Evolutionary conservation across 2,888 invertebrate genomes (phyloP).

Genomic region (Elmis aenea): DNA sequence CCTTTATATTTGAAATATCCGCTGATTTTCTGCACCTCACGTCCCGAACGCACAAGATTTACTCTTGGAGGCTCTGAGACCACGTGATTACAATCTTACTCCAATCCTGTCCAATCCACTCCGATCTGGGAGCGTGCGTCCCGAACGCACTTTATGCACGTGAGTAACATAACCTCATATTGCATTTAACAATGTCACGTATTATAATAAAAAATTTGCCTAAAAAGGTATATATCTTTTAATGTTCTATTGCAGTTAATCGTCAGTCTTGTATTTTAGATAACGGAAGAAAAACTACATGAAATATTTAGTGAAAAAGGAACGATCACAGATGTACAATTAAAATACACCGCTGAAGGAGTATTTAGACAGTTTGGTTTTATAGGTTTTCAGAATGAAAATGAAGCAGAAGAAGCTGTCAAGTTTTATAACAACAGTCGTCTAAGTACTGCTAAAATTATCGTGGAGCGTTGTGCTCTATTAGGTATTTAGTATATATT

Average conservation of each 20-base stretch:
- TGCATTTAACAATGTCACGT: slow-evolving; percentile 79
- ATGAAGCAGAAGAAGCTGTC: slow-evolving; percentile 72
- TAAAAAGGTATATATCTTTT: slow-evolving; percentile 61
- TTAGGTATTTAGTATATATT: too few species aligned
- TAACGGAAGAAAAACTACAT: slow-evolving; percentile 70
- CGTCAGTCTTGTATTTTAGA: slow-evolving; percentile 51
- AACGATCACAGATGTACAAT: slow-evolving; percentile 84
- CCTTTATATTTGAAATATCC: too few species aligned
- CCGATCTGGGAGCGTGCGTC: too few species aligned
- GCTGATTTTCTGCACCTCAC: too few species aligned
- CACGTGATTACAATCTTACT: too few species aligned
- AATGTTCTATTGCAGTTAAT: background rate
- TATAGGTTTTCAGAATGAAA: slow-evolving; percentile 79
- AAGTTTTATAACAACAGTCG: slow-evolving; percentile 79
- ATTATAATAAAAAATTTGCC: slow-evolving; percentile 89
- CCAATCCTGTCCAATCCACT: too few species aligned
- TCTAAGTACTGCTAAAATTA: slow-evolving; percentile 76
- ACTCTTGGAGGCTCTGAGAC: too few species aligned
- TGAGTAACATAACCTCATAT: too few species aligned
- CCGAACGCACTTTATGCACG: too few species aligned
- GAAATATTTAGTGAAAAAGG: slow-evolving; percentile 76
- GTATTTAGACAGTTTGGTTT: slow-evolving; percentile 92
- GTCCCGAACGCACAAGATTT: too few species aligned
- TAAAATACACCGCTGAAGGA: slow-evolving; percentile 89
- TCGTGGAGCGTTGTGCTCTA: slow-evolving; percentile 67